Evolutionary conservation across 2,113 vertebrate genomes (phyloP), one percentile per base, ranked within the genome.

Genomic region (Erpornis zantholeuca): DNA sequence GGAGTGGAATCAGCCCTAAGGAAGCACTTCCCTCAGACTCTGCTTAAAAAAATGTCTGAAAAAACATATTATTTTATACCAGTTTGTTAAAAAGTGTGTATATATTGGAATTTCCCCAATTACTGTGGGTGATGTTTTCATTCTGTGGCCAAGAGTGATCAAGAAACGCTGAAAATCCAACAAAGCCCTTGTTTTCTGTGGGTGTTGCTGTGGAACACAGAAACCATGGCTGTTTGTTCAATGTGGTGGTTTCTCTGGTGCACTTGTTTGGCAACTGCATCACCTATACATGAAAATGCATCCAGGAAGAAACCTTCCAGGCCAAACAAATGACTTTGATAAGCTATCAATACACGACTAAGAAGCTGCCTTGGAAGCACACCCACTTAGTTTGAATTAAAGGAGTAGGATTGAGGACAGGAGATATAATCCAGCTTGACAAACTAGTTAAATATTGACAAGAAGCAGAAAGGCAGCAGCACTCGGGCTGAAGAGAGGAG

Each of bases 381-480:
- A 92, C 90, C 90, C 89, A 88, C 86, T 90, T 93, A 91, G 75
- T 21, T 82, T 90, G 76, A 94, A 97, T 92, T 73, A 10, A 63
- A 87, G 76, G 92, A 94, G 70, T 94, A 91, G 57, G 86, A 92
- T 95, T 96, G 95, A 92, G 85, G 93, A 94, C 96, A 98, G 97
- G 97, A 93, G 97, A 98, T 97, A 97, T 98, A 97, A 98, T 98
- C 88, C 61, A 90, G 83, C 94, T 96, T 96, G 97, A 98, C 97
- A 97, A 82, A 95, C 94, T 97, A 96, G 97, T 99, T 98, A 98
- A 99, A 98, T 98, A 98, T 98, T 98, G 98, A 98, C 98, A 97
- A 98, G 97, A 89, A 95, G 86, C 82, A 83, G 96, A 96, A 97
- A 91, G 96, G 94, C 82, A 93, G 94, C 91, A 82, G 91, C 36